Conservation (phyloP, 1,140 invertebrate genomes). For the Xylocopa sonorina region DNA sequence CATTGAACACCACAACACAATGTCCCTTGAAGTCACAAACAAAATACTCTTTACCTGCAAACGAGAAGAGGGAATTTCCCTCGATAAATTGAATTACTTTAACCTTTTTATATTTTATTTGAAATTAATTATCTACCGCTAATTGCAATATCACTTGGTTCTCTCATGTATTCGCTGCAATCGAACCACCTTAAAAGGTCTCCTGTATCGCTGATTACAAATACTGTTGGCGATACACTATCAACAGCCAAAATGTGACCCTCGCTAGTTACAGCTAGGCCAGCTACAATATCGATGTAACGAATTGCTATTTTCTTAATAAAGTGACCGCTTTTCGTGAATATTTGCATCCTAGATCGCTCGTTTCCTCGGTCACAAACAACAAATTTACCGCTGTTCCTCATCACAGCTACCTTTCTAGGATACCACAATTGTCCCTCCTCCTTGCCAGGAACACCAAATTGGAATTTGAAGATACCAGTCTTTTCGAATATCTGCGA, state of each 20-base stretch:
- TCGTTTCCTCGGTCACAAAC: conserved; percentile 98
- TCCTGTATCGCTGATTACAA: conserved; percentile 94
- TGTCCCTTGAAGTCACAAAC: conserved; percentile 99
- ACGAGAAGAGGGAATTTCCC: no score
- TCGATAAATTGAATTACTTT: no score
- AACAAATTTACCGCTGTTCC: conserved; percentile 93
- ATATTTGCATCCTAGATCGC: conserved; percentile 98
- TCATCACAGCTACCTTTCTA: conserved; percentile 96
- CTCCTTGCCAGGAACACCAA: conserved; percentile 94
- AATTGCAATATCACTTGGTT: conserved; percentile 98
- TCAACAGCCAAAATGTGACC: conserved; percentile 98
- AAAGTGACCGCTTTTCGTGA: conserved; percentile 92
- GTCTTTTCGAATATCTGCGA: conserved; percentile 93
- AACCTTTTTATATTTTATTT: no score
- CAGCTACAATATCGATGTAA: conserved; percentile 99
- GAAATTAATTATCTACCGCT: conserved; percentile 84
- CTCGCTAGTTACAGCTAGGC: conserved; percentile 93
- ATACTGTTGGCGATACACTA: conserved; percentile 98
- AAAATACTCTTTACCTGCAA: conserved; percentile 95
- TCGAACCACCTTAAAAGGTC: conserved; percentile 97
- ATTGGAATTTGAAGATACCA: conserved; percentile 94
- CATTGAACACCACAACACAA: conserved; percentile 97
- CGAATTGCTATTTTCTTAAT: conserved; percentile 96
- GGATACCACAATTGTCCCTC: conserved; percentile 98
- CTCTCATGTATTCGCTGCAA: conserved; percentile 97